Evolutionary conservation across 2,888 invertebrate species (phyloP), one percentile per base, ranked within the genome.

Genomic region (Agrenia bidenticulata): DNA sequence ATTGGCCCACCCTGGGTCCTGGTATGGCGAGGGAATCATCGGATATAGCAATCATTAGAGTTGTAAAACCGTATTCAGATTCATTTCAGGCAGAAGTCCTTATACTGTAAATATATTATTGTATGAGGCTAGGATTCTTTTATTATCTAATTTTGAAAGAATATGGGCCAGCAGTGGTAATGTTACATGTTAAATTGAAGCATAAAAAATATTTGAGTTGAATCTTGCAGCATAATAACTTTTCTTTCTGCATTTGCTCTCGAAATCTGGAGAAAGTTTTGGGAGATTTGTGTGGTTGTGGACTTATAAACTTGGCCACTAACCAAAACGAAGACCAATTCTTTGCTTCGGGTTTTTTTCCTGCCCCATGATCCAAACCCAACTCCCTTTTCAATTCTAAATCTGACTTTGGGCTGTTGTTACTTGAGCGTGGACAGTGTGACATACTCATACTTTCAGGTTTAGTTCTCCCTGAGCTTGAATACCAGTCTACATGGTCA

Each of bases 241-340:
- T 15, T 9, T 15, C 45, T 5, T 45, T 17, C 19, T 45, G 45
- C 45, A 17, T 45, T 45, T 19, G n/a, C 4, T 51, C 26, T 15
- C 9, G 19, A 26, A 17, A 27, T 15, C 26, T 55, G 56, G 41
- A 21, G 56, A 57, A 57, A 57, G 56, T 57, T 57, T 57, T 37
- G 39, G 39, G n/a, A 57, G 56, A 57, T 57, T 57, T 57, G 56
- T 57, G 56, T n/a, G 56, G 56, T 57, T 41, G 56, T 55, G 55
- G 55, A 55, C 39, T 57, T 57, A 37, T 57, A 21, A 57, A 57
- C 21, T 55, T 57, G 56, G 56, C 56, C 56, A 37, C 2, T 39
- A 41, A 57, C 56, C 56, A 57, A 57, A 39, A 57, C n/a, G 49
- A 49, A 23, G 45, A 45, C 51, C 51, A 51, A 21, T 51, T 24